Evolutionary conservation across 2,113 vertebrate genomes (phyloP).

Genomic region (Hydrochoerus hydrochaeris): DNA sequence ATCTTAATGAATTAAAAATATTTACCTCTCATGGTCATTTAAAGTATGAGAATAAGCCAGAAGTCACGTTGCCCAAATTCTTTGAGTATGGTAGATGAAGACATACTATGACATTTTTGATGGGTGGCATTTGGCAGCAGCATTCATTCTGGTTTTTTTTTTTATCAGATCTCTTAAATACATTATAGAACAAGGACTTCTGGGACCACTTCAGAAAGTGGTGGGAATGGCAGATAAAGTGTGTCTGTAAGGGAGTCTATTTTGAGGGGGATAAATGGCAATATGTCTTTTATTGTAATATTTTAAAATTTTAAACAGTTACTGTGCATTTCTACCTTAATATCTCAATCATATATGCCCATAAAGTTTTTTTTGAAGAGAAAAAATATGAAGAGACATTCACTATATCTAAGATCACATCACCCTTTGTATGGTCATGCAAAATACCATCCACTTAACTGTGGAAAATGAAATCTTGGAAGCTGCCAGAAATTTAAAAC

Average conservation of each 20-base stretch:
- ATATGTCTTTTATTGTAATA: not conserved
- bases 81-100: not conserved
- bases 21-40: not conserved
- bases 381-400: not conserved
- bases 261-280: not conserved
- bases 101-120: not conserved
- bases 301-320: not conserved
- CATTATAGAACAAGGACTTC: not conserved
- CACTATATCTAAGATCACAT: not conserved
- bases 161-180: not conserved
- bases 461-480: constrained; percentile 21
- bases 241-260: not conserved
- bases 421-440: not conserved
- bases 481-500: constrained; percentile 15
- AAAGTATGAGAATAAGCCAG: not conserved
- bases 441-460: not conserved
- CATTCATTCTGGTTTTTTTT: not conserved
- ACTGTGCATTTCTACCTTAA: not conserved
- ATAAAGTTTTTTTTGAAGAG: not conserved
- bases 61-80: not conserved
- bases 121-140: not conserved
- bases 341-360: not conserved
- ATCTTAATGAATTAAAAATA: not conserved
- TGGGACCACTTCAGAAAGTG: not conserved
- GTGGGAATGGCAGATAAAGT: not conserved